Evolutionary conservation across 1,140 invertebrate species (phyloP).

Genomic region (Hyposmocoma kahamanoa): DNA sequence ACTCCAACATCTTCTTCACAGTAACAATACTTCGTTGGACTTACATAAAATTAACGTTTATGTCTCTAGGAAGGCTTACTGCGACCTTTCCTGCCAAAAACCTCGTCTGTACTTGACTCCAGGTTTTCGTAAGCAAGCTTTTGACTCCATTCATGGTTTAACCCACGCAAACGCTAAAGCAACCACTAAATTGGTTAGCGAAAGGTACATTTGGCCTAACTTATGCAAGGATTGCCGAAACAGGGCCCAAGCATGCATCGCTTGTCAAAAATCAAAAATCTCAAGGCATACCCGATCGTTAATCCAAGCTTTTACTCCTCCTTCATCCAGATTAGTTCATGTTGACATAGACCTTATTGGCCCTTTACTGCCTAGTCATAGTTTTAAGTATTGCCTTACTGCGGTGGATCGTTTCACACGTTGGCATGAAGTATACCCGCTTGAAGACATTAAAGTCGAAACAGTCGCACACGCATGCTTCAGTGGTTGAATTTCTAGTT

Average conservation of each 20-base stretch:
- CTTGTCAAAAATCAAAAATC: background rate
- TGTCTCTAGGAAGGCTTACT: background rate
- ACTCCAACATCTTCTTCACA: background rate
- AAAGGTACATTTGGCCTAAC: conserved; percentile 7
- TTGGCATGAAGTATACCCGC: conserved; percentile 30
- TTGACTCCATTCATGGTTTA: conserved; percentile 9
- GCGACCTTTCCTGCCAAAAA: conserved; percentile 6
- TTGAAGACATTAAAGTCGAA: conserved; percentile 26
- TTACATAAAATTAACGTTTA: background rate
- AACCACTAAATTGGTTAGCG: conserved; percentile 2
- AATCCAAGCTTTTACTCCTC: too few species aligned
- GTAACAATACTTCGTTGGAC: background rate
- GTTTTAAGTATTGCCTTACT: conserved; percentile 26
- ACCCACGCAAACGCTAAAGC: conserved; percentile 11
- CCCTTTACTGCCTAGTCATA: conserved; percentile 25
- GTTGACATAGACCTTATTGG: conserved; percentile 24
- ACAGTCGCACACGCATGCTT: conserved; percentile 21
- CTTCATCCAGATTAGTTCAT: background rate
- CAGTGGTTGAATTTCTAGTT: conserved; percentile 26
- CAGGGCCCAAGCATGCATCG: background rate
- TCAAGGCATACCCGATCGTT: too few species aligned
- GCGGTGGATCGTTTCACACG: conserved; percentile 7
- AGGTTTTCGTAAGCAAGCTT: background rate
- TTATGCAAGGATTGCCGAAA: background rate
- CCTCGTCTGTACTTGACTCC: conserved; percentile 8